Evolutionary conservation across 2,113 vertebrate species (phyloP), one percentile per base, ranked within the genome.

Genomic region (Gnathochromis pfefferi): DNA sequence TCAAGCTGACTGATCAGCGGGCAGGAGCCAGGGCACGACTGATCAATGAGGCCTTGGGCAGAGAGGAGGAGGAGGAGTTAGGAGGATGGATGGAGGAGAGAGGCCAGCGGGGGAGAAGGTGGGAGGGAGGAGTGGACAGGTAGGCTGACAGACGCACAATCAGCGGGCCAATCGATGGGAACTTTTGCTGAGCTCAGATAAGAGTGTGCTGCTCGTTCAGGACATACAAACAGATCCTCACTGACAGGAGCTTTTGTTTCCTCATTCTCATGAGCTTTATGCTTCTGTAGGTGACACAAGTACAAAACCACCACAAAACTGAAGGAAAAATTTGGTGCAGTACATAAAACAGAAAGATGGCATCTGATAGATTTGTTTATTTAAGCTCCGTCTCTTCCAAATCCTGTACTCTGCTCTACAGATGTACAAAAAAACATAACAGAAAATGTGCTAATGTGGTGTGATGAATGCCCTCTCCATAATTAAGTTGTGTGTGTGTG

Each of bases 121-220:
- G 40, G 53, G 45, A 47, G 88, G 81, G 82, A 49, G 58, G 57
- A 70, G 40, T 40, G 91, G 88, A 91, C 85, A 92, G 87, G 86
- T 14, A 33, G 84, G 51, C 85, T 96, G 94, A 95, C 85, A 86
- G 93, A 95, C 94, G 57, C 83, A 96, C 88, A 96, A 94, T 94
- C 92, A 93, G 58, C 53, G 10, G 63, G 26, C 31, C 82, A 82
- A 96, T 96, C 91, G 89, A 93, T 90, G 90, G 92, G 81, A 89
- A 92, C 53, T 79, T 95, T 94, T 95, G 94, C 93, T 95, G 92
- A 83, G 83, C 73, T 93, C 85, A 95, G 92, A 95, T 94, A 96
- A 96, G 93, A 91, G 88, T 91, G 55, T 49, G 47, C 91, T 80
- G 87, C 91, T 92, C 21, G 73, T 94, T 65, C 85, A 3, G 93